Base-by-base conservation (phyloP, 2,888 invertebrate species). In the Halictus quadricinctus region DNA sequence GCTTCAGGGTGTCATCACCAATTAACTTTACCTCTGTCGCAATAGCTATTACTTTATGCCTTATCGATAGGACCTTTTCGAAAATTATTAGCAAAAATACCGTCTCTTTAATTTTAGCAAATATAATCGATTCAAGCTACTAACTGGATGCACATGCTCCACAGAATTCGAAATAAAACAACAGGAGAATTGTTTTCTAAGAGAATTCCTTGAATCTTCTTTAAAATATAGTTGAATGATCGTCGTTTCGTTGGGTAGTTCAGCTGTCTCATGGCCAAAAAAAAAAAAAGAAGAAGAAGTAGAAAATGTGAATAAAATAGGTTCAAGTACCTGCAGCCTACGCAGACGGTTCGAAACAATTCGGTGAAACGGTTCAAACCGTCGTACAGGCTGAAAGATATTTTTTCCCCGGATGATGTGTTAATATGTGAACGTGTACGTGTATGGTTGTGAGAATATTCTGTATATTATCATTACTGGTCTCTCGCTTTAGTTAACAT, bases 401-500 rank as follows among this genome's bases (percentile, higher is more conserved):
- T 79, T 79, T 83, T 73, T 60, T 58, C 76, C 46, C 43, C 72
- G 72, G 58, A 79, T 18, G 78, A 84, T 48, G 75, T 69, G 72
- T 81, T 18, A 60, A 58, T 43, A 72, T 50, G 58, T 60, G 13
- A 60, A 25, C 29, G 48, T 50, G 46, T 72, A 69, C 25, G n/a
- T 85, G 72, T 76, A 81, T 43, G 43, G 60, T 60, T 76, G 50
- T 78, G 85, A 75, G 66, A 86, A 85, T 85, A 88, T 72, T 81
- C 54, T 54, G 79, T 81, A 81, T 72, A 84, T 84, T 86, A 88
- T 78, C 76, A 80, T 90, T 78, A 87, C 78, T 80, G 79, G 77
- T 88, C 82, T 86, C 81, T 70, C 80, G 77, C 84, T 87, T 87
- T 82, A 85, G 76, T 90, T 86, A 89, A 88, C 85, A 90, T 86